Conservation (phyloP, 2,888 invertebrate genomes). For the Hemicrepidius hirtus region DNA sequence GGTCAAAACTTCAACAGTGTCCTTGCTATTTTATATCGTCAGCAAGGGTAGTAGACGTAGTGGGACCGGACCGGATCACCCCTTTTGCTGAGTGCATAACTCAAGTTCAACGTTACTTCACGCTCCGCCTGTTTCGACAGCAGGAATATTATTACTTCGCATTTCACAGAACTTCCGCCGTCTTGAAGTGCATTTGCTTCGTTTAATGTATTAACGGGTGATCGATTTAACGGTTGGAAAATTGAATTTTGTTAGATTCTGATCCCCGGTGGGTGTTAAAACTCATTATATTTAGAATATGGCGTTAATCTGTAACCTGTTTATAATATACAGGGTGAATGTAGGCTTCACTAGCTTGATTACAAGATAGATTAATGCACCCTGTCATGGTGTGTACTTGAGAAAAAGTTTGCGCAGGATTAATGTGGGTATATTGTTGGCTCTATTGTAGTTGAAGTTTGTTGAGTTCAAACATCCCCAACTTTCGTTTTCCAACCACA, state of each 20-base stretch:
- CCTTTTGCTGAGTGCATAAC: conserved; percentile 44
- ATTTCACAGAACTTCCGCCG: conserved; percentile 7
- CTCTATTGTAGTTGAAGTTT: conserved; percentile 18
- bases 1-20: conserved; percentile 42
- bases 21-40: conserved; percentile 41
- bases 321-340: conserved; percentile 13
- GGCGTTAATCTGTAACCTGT: conserved; percentile 7
- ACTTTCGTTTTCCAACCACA: conserved; percentile 1
- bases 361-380: conserved; percentile 18
- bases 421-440: conserved; percentile 13
- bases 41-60: conserved; percentile 41
- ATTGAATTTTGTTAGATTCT: conserved; percentile 18
- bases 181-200: conserved; percentile 17
- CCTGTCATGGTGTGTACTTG: conserved; percentile 12
- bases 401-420: conserved; percentile 10
- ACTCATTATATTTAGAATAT: not conserved
- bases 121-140: conserved; percentile 37
- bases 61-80: conserved; percentile 41
- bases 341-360: not conserved
- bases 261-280: not conserved
- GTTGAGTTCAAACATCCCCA: conserved; percentile 5
- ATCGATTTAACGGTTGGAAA: conserved; percentile 5
- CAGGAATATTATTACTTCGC: conserved; percentile 13
- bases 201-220: conserved; percentile 11
- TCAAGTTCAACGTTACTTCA: conserved; percentile 48